Evolutionary conservation across 1,140 invertebrate genomes (phyloP).

Genomic region (Listronotus oregonensis): DNA sequence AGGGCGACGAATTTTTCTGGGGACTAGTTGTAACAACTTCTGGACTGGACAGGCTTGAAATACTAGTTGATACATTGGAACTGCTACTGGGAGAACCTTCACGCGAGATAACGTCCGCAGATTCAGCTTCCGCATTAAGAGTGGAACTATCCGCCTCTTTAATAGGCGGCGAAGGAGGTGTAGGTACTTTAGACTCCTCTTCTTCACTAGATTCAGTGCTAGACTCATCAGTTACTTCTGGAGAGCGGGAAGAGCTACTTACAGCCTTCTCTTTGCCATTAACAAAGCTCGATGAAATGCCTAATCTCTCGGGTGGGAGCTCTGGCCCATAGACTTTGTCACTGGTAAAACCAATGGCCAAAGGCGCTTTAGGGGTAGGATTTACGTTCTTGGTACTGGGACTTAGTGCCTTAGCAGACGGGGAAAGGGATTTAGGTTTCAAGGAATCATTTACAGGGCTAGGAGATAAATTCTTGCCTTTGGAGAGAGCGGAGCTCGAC

Average conservation of each 20-base stretch:
- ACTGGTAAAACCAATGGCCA: conserved; percentile 41
- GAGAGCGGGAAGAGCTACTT: conserved; percentile 18
- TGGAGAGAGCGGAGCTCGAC: not conserved
- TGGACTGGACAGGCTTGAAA: conserved; percentile 36
- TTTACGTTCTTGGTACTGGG: not conserved
- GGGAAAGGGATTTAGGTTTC: not conserved
- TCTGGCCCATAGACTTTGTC: conserved; percentile 52
- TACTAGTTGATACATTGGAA: conserved; percentile 32
- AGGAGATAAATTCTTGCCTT: not conserved
- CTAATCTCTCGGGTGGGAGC: conserved; percentile 42
- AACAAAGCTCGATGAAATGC: conserved; percentile 5
- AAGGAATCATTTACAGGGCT: not conserved
- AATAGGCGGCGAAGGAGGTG: not conserved
- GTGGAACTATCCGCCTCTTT: conserved; percentile 32
- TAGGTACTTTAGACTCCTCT: conserved; percentile 7
- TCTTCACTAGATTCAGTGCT: conserved; percentile 25
- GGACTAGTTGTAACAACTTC: conserved; percentile 10
- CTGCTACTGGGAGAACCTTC: conserved; percentile 19
- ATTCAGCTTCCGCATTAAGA: not conserved
- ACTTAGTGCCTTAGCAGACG: not conserved
- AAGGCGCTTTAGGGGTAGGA: not conserved
- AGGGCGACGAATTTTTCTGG: conserved; percentile 21
- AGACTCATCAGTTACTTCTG: conserved; percentile 21
- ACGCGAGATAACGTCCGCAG: not conserved
- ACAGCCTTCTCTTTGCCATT: conserved; percentile 38